Evolutionary conservation across 2,888 invertebrate species (phyloP), one percentile per base, ranked within the genome.

Genomic region (Horisme vitalbata): DNA sequence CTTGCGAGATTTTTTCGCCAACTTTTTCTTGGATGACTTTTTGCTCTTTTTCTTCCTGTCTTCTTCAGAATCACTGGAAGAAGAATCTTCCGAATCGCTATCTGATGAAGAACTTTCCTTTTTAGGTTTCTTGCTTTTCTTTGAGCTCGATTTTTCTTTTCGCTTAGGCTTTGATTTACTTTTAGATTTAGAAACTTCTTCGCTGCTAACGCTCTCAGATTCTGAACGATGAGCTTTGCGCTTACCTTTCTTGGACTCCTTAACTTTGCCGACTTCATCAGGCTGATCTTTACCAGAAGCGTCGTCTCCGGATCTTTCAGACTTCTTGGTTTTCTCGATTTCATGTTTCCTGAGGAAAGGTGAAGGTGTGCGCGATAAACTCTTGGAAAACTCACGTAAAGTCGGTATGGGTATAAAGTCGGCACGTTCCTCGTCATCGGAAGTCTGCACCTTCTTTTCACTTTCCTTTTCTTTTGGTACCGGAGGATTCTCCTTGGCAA

Each of bases 351-450:
- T 94, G 52, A 95, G 93, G 79, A 96, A 96, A 28, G 96, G 96
- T 9, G 96, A 96, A 8, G 96, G 96, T 0, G 96, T 96, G 54
- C 96, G 92, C n/a, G 96, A 96, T 28, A 95, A 89, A 68, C 95
- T 96, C 73, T 92, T 91, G 12, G 94, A 94, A 74, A 93, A 94
- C 71, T 94, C 86, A 21, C 87, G 75, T 45, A 79, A 56, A 9
- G 69, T 71, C 23, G 88, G 83, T 38, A 89, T 71, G 1, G 77
- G 60, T 53, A 89, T 70, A 52, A 88, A 82, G 54, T 88, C 85
- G 34, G 81, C 81, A 41, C 66, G 83, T 13, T 84, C 85, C 43
- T 90, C 90, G 13, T 86, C 86, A 48, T 84, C 89, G 4, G 88
- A 86, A 4, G 83, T 75, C 20, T 79, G 75, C 9, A 65, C 65